Conservation (phyloP, 2,888 invertebrate species). For the Cryptocheilus praepositus region DNA sequence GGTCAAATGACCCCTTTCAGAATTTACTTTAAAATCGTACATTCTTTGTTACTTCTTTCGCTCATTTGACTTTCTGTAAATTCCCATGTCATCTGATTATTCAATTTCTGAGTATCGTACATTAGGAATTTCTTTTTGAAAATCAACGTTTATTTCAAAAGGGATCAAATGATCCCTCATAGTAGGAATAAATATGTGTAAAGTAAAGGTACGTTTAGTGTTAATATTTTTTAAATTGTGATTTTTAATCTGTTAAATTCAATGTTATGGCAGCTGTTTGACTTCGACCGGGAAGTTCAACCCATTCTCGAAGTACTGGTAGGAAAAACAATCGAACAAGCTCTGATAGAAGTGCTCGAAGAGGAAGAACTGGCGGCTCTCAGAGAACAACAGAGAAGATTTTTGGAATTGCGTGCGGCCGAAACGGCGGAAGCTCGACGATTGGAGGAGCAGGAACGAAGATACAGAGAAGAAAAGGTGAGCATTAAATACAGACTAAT, state of each 20-base stretch:
- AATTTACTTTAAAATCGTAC: no score
- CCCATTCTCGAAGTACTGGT: constrained; percentile 93
- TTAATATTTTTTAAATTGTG: no score
- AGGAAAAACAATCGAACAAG: constrained; percentile 92
- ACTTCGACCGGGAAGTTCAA: constrained; percentile 93
- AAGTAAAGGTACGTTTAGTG: no score
- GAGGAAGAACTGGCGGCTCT: constrained; percentile 93
- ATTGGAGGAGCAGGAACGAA: constrained; percentile 86
- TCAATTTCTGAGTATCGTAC: no score
- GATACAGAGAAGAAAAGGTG: constrained; percentile 82
- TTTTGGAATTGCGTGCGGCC: constrained; percentile 83
- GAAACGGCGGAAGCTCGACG: constrained; percentile 89
- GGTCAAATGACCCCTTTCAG: no score
- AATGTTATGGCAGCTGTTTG: constrained; percentile 81
- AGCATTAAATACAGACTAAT: background rate
- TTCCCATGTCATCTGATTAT: no score
- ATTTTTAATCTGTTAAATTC: background rate
- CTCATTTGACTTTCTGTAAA: no score
- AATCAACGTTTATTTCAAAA: no score
- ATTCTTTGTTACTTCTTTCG: no score
- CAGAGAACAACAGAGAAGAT: constrained; percentile 86
- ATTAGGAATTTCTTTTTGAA: no score
- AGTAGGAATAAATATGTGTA: no score
- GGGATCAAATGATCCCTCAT: no score
- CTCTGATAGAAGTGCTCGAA: constrained; percentile 91